A percentile compares a stretch with the other conserved stretches of the same genome.
These are phyloP conservation scores for Balaeniceps rex DNA, from an alignment of 2,113 vertebrate genomes.

Conservation along the genomic window DNA sequence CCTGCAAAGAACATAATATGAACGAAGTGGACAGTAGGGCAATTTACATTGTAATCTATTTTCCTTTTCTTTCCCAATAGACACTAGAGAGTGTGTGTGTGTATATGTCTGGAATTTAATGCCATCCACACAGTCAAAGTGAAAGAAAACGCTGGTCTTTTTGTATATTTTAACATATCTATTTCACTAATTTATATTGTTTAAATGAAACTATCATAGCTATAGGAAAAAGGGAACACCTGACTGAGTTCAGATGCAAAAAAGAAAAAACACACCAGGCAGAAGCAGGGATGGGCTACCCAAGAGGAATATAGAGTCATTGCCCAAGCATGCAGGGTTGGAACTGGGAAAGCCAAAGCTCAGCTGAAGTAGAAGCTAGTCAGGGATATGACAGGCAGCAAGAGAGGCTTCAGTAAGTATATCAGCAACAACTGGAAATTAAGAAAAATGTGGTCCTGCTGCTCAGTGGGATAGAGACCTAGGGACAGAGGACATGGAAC, in stretches of 20 bases:
- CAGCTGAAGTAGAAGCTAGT: not conserved
- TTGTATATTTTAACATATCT: not conserved
- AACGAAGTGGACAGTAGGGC: not conserved
- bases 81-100: not conserved
- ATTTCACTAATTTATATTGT: not conserved
- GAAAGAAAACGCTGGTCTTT: not conserved
- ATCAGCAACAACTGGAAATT: not conserved
- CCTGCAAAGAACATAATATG: not conserved
- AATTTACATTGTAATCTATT: not conserved
- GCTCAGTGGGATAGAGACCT: not conserved
- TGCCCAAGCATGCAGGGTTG: not conserved
- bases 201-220: not conserved
- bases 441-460: not conserved
- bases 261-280: not conserved
- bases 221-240: not conserved
- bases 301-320: not conserved
- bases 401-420: not conserved
- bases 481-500: not conserved
- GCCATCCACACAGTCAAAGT: not conserved
- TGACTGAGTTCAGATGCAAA: not conserved
- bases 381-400: not conserved
- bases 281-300: not conserved
- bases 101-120: not conserved
- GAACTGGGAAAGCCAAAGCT: not conserved
- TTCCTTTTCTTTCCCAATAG: not conserved